Evolutionary conservation across 2,888 invertebrate genomes (phyloP).

Genomic region (Andrena camellia): DNA sequence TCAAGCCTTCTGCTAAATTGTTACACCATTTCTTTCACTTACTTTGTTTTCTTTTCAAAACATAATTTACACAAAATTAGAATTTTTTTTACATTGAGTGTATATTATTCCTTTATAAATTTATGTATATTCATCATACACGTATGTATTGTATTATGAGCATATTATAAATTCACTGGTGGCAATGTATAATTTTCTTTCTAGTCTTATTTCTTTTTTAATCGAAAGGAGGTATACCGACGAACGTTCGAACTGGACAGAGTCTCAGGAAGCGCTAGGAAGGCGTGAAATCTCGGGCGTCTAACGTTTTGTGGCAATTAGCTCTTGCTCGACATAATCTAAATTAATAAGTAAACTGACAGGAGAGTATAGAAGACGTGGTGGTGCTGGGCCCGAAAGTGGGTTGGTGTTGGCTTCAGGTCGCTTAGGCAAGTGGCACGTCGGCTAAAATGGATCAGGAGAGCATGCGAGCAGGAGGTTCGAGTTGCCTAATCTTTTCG

Average conservation of each 20-base stretch:
- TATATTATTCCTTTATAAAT: background rate
- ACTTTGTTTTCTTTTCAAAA: background rate
- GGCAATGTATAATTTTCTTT: background rate
- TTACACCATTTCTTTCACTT: background rate
- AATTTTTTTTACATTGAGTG: background rate
- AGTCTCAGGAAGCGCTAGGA: background rate
- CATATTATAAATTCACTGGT: background rate
- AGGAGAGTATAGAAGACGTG: constrained; percentile 77
- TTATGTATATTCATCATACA: background rate
- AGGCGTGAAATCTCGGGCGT: constrained; percentile 9
- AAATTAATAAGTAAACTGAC: constrained; percentile 84
- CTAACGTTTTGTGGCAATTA: constrained; percentile 79
- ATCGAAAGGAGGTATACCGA: background rate
- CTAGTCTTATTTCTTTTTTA: background rate
- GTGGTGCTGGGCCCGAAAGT: constrained; percentile 78
- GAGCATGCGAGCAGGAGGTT: constrained; percentile 56
- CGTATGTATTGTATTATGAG: background rate
- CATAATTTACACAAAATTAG: background rate
- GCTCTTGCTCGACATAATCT: constrained; percentile 84
- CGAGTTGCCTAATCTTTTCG: constrained; percentile 38
- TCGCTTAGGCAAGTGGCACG: constrained; percentile 79
- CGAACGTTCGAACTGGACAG: background rate
- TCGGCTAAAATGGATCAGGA: constrained; percentile 82
- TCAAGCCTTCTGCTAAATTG: too few relatives aligned
- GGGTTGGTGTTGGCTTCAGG: constrained; percentile 73